Conservation (phyloP, 1,140 invertebrate species). For the Theocolax elegans region DNA sequence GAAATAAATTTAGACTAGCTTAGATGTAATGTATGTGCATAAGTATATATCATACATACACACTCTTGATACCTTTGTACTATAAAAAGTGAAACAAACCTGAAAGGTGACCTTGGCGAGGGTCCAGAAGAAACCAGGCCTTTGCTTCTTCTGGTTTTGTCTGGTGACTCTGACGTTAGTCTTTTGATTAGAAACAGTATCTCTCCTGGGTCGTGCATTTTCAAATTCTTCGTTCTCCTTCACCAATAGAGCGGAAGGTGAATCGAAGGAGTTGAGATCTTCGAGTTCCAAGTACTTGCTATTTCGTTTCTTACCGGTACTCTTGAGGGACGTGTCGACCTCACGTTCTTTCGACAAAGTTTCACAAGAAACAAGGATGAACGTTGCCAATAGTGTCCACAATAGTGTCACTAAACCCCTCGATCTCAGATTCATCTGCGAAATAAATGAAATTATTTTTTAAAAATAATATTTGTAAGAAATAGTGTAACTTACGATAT, state of each 20-base stretch:
- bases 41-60: too few relatives aligned
- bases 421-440: slow-evolving; percentile 29
- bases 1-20: too few relatives aligned
- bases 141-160: slow-evolving; percentile 48
- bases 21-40: too few relatives aligned
- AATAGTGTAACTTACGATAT: too few relatives aligned
- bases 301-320: not conserved
- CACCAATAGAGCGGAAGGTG: too few relatives aligned
- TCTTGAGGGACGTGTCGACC: not conserved
- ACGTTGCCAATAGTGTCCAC: not conserved
- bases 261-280: not conserved
- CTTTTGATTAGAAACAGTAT: not conserved
- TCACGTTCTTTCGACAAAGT: not conserved
- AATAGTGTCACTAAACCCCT: not conserved
- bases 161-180: too few relatives aligned
- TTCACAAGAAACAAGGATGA: not conserved
- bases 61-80: too few relatives aligned
- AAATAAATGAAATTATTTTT: not conserved
- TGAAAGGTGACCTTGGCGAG: slow-evolving; percentile 63
- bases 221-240: too few relatives aligned
- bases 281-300: slow-evolving; percentile 27
- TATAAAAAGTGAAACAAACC: slow-evolving; percentile 45
- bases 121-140: slow-evolving; percentile 67
- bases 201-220: not conserved
- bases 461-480: too few relatives aligned